Conservation (phyloP, 2,113 vertebrate genomes). For the Caretta caretta region DNA sequence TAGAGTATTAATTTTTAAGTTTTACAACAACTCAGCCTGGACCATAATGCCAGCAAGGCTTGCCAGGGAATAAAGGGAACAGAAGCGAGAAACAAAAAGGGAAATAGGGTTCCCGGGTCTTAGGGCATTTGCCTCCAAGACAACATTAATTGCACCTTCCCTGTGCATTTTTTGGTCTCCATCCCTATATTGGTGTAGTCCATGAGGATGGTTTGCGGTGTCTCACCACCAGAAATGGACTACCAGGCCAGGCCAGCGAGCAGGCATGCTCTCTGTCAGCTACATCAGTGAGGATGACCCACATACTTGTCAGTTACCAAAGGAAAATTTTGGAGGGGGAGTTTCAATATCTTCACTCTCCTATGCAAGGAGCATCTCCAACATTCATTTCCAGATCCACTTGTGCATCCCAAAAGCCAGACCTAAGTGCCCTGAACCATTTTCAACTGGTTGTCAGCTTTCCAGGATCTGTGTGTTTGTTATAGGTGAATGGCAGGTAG, state of each 20-base stretch:
- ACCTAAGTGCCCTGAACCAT: too few relatives aligned
- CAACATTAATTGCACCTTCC: background rate
- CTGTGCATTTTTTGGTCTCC: background rate
- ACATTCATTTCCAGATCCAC: too few relatives aligned
- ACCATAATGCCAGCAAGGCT: background rate
- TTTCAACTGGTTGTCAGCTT: too few relatives aligned
- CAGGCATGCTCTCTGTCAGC: background rate
- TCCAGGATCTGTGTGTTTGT: too few relatives aligned
- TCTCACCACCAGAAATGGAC: background rate
- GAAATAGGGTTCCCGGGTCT: background rate
- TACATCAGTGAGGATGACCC: background rate
- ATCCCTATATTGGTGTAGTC: background rate
- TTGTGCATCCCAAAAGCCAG: too few relatives aligned
- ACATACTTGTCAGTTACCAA: background rate
- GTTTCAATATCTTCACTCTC: background rate
- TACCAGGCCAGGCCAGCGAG: background rate
- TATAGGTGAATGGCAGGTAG: too few relatives aligned
- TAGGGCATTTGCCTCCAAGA: background rate
- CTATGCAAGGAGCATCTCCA: background rate
- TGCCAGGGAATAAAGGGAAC: background rate
- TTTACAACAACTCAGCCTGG: background rate
- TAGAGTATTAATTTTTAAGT: conserved; percentile 16
- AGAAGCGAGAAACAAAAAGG: background rate
- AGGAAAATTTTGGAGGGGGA: background rate
- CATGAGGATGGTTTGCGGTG: rapidly evolving